phyloP scores from a whole-genome alignment of 2,113 vertebrate species.

The Guaruba guarouba region DNA sequence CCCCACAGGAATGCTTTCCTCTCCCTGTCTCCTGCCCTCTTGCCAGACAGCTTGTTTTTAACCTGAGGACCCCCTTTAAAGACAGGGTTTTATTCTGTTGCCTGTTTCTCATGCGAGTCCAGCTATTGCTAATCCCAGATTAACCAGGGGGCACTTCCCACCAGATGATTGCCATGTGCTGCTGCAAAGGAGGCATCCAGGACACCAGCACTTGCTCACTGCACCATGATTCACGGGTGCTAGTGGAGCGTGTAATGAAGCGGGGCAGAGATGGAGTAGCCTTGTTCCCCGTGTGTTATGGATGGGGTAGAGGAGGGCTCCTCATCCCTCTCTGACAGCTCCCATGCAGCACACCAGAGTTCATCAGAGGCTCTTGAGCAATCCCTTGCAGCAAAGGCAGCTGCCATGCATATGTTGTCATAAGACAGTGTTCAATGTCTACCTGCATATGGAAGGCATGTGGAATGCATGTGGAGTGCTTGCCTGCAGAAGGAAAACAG shows the following conservation, averaged over 20 bases:
- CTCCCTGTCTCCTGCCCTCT: neutral
- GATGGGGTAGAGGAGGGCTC: neutral
- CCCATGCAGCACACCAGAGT: neutral
- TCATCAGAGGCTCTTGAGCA: neutral
- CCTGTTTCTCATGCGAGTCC: neutral
- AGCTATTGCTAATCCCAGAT: neutral
- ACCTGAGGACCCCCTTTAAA: neutral
- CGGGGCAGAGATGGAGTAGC: neutral
- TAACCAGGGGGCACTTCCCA: neutral
- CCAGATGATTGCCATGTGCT: neutral
- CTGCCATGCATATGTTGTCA: neutral
- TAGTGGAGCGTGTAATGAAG: neutral
- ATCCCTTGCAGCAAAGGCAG: neutral
- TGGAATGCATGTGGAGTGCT: neutral
- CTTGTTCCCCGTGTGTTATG: neutral
- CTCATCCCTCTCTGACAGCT: neutral
- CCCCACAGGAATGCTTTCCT: fast-evolving
- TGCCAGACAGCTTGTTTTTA: fast-evolving
- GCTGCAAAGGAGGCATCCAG: neutral
- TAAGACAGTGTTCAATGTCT: neutral
- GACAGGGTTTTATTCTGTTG: neutral
- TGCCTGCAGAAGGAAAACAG: neutral
- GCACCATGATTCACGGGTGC: neutral
- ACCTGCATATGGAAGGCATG: neutral
- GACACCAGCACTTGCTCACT: neutral